Evolutionary conservation across 2,113 vertebrate genomes (phyloP), one percentile per base, ranked within the genome.

Genomic region (Nibea albiflora): DNA sequence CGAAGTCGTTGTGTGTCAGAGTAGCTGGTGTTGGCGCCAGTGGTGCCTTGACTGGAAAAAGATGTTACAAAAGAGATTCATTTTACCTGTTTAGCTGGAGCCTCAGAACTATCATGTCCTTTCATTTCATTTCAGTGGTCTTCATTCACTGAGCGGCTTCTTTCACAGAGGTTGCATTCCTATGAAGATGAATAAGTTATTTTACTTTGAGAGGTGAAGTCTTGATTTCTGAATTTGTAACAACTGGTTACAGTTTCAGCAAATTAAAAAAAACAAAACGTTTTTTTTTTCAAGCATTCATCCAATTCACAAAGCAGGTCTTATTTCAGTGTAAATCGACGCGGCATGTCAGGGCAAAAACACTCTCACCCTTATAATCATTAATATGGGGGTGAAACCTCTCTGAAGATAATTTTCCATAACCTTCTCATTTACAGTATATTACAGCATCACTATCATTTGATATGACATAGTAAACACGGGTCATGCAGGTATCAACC

Each of bases 391-490:
- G 4, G 11, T 54, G 16, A 70, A 63, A 56, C 39, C 46, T 9
- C 1, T 61, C 42, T 47, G 22, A 70, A 63, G 50, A 69, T 17
- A 3, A 39, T 49, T 52, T 69, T 61, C 26, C 46, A 53, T 12
- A 56, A 31, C 8, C 9, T 60, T 67, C 7, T 61, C 47, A 52
- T 69, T 28, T 50, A 24, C 28, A 58, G 26, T 19, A 6, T 26
- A 24, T 10, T 42, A 42, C 31, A 68, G 15, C 16, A 3, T 50
- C 20, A 42, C 3, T 22, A 56, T 66, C 35, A 62, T 15, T 15
- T 73, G 20, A 73, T 80, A 56, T 61, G 54, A 68, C 56, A 50
- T 15, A 11, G 10, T 69, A 19, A 39, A 22, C 75, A 72, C 46
- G 16, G 0, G 15, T 24, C 57, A 26, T 12, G 58, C 70, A 5